Evolutionary conservation across 1,140 invertebrate species (phyloP).

Genomic region (Cydia pomonella): DNA sequence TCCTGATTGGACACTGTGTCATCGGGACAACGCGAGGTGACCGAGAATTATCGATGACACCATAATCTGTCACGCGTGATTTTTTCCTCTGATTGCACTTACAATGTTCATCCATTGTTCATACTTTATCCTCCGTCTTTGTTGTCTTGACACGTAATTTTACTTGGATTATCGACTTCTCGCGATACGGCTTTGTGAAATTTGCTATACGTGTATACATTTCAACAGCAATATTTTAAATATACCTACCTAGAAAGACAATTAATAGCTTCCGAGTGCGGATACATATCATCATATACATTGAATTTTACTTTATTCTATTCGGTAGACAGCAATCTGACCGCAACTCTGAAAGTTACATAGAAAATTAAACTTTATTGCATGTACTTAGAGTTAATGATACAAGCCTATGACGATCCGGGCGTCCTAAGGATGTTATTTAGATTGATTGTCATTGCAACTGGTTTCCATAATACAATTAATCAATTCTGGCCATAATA

Average conservation of each 20-base stretch:
- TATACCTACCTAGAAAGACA: too few relatives aligned
- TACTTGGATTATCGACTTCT: not conserved
- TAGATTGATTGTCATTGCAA: not conserved
- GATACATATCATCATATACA: too few relatives aligned
- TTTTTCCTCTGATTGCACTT: not conserved
- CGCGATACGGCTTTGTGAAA: too few relatives aligned
- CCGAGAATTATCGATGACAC: not conserved
- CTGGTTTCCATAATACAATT: slow-evolving; percentile 9
- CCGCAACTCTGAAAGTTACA: not conserved
- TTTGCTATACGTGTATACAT: too few relatives aligned
- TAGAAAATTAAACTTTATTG: not conserved
- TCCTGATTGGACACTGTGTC: slow-evolving; percentile 10
- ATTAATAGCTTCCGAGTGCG: too few relatives aligned
- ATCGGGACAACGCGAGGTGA: not conserved
- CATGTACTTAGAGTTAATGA: not conserved
- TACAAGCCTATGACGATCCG: not conserved
- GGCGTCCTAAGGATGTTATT: not conserved
- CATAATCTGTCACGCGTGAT: not conserved
- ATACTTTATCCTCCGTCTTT: not conserved
- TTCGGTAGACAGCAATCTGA: too few relatives aligned
- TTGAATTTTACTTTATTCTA: too few relatives aligned
- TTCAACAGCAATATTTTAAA: too few relatives aligned
- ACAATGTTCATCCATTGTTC: not conserved
- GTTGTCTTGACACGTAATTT: not conserved
- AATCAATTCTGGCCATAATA: not conserved